Conservation (phyloP, 1,140 invertebrate genomes). For the Habropoda laboriosa region DNA sequence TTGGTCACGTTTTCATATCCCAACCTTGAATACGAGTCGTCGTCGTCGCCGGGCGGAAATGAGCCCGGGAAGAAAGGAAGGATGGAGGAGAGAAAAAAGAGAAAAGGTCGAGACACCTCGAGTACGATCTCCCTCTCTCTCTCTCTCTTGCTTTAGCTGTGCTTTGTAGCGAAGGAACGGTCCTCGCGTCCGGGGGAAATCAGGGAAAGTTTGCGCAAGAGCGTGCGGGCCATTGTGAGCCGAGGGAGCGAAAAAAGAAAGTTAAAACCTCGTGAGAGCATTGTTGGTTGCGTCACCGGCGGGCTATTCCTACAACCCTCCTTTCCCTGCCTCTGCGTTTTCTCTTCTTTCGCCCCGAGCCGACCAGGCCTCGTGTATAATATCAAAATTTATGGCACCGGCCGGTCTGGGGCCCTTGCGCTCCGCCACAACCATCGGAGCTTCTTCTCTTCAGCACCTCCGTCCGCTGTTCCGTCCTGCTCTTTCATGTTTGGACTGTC, state of each 20-base stretch:
- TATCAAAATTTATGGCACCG: slow-evolving; percentile 79
- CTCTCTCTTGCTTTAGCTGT: background rate
- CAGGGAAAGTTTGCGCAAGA: slow-evolving; percentile 77
- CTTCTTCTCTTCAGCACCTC: slow-evolving; percentile 49
- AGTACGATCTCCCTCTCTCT: background rate
- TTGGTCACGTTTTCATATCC: slow-evolving; percentile 27
- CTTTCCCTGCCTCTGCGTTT: background rate
- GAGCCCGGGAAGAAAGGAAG: slow-evolving; percentile 3
- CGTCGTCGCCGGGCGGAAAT: slow-evolving; percentile 29
- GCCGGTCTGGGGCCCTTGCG: slow-evolving; percentile 63
- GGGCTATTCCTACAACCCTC: slow-evolving; percentile 34
- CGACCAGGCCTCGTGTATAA: slow-evolving; percentile 71
- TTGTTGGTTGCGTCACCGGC: slow-evolving; percentile 78
- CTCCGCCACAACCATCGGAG: slow-evolving; percentile 25
- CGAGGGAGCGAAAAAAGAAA: slow-evolving; percentile 72
- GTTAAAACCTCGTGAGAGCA: slow-evolving; percentile 77
- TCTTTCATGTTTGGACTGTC: background rate
- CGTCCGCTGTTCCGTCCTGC: background rate
- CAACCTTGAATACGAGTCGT: slow-evolving; percentile 26
- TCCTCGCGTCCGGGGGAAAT: slow-evolving; percentile 61
- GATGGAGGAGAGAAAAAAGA: background rate
- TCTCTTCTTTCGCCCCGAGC: slow-evolving; percentile 51
- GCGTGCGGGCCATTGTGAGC: slow-evolving; percentile 63
- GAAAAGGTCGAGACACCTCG: slow-evolving; percentile 10
- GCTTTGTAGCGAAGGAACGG: slow-evolving; percentile 38